Conservation (phyloP, 1,140 invertebrate species). For the Macrostomum lignano region DNA sequence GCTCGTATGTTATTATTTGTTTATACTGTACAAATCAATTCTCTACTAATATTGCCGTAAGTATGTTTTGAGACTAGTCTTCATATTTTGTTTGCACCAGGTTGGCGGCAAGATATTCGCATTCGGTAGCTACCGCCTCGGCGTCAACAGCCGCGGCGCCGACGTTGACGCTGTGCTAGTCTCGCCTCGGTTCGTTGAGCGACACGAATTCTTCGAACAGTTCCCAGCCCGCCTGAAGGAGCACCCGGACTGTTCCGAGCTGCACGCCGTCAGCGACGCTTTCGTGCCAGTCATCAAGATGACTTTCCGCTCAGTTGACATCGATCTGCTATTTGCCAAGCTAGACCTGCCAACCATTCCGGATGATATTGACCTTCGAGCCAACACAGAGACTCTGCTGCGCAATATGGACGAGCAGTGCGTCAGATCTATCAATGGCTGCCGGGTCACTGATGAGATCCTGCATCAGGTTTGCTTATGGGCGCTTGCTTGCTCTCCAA, state of each 20-base stretch:
- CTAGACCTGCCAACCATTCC: neutral
- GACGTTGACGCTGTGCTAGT: slow-evolving; percentile 97
- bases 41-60: too few relatives aligned
- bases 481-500: too few relatives aligned
- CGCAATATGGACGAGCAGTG: slow-evolving; percentile 4
- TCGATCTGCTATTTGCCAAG: slow-evolving; percentile 5
- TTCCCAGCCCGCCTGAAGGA: slow-evolving; percentile 67
- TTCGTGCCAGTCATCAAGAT: slow-evolving; percentile 40
- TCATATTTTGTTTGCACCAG: too few relatives aligned
- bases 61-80: too few relatives aligned
- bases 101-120: slow-evolving; percentile 90
- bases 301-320: neutral
- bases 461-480: slow-evolving; percentile 3
- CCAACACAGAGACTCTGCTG: neutral
- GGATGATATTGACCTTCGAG: neutral
- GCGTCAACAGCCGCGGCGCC: slow-evolving; percentile 67
- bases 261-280: slow-evolving; percentile 75
- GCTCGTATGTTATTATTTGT: too few relatives aligned
- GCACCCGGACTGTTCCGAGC: slow-evolving; percentile 53
- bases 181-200: slow-evolving; percentile 68
- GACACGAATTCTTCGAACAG: slow-evolving; percentile 68
- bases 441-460: slow-evolving; percentile 5
- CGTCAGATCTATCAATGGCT: slow-evolving; percentile 5
- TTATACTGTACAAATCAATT: too few relatives aligned
- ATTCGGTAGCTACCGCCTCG: slow-evolving; percentile 69